Evolutionary conservation across 1,140 invertebrate genomes (phyloP).

Genomic region (Aphelenchoides besseyi): DNA sequence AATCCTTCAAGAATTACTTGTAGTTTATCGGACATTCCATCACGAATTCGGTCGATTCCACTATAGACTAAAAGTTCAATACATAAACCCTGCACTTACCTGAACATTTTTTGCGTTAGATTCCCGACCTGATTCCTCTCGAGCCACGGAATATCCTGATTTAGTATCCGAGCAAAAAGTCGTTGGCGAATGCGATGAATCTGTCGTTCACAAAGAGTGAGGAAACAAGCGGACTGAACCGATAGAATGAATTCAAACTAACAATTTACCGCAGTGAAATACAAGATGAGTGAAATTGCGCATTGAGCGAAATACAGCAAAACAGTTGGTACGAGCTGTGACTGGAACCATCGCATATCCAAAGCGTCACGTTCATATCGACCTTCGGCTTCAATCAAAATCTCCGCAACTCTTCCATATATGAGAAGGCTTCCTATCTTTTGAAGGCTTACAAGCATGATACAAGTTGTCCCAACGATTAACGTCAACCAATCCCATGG

Average conservation of each 20-base stretch:
- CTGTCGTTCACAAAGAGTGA: background rate
- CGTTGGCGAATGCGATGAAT: background rate
- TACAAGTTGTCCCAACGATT: background rate
- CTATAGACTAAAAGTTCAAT: background rate
- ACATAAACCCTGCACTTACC: background rate
- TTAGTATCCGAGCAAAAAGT: background rate
- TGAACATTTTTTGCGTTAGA: slow-evolving; percentile 25
- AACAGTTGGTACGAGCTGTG: background rate
- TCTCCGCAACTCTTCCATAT: background rate
- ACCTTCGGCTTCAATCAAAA: background rate
- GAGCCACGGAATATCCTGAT: slow-evolving; percentile 24
- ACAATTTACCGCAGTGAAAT: background rate
- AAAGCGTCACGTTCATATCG: background rate
- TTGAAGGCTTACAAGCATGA: background rate
- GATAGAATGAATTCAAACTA: background rate
- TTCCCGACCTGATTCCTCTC: slow-evolving; percentile 27
- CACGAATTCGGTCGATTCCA: slow-evolving; percentile 31
- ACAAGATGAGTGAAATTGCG: background rate
- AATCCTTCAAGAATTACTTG: slow-evolving; percentile 21
- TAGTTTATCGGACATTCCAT: slow-evolving; percentile 29
- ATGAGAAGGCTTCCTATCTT: background rate
- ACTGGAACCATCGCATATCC: background rate
- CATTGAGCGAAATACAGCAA: background rate
- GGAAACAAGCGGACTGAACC: background rate
- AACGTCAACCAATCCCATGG: background rate